Conservation (phyloP, 2,888 invertebrate species). For the Psococerastis gibbosa region DNA sequence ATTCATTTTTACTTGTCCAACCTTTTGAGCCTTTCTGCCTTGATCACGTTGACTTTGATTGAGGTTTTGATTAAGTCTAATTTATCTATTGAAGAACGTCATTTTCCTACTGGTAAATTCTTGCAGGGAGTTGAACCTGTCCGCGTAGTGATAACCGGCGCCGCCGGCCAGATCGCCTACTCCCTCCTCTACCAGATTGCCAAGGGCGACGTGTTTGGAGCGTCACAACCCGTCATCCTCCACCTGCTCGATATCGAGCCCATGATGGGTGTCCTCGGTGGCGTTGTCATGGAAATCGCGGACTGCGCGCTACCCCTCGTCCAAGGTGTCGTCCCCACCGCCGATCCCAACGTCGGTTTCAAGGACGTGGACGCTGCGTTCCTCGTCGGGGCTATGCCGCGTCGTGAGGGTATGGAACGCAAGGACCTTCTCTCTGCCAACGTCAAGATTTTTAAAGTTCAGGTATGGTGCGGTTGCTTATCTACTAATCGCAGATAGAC, state of each 20-base stretch:
- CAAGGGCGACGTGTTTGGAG: constrained; percentile 89
- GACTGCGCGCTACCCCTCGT: constrained; percentile 90
- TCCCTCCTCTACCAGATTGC: constrained; percentile 87
- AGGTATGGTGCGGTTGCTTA: too few species aligned
- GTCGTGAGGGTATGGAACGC: constrained; percentile 95
- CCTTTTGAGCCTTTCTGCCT: too few species aligned
- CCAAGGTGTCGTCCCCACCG: constrained; percentile 62
- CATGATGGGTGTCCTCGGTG: constrained; percentile 92
- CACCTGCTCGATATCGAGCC: constrained; percentile 87
- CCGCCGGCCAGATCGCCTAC: constrained; percentile 98
- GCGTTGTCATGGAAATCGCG: constrained; percentile 92
- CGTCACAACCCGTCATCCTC: constrained; percentile 65
- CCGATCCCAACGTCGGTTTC: constrained; percentile 80
- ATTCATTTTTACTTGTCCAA: too few species aligned
- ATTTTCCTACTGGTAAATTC: too few species aligned
- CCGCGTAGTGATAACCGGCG: constrained; percentile 90
- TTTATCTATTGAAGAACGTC: too few species aligned
- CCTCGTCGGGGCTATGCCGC: constrained; percentile 94
- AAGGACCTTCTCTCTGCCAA: constrained; percentile 95
- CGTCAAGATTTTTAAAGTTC: constrained; percentile 94
- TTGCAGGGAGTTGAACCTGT: constrained; percentile 57
- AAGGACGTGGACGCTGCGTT: constrained; percentile 91
- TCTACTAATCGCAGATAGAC: too few species aligned
- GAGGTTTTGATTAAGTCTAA: too few species aligned
- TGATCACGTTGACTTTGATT: too few species aligned